These are phyloP conservation scores for Lethrus apterus DNA, from an alignment of 1,140 invertebrate genomes.

Conservation along the genomic window DNA sequence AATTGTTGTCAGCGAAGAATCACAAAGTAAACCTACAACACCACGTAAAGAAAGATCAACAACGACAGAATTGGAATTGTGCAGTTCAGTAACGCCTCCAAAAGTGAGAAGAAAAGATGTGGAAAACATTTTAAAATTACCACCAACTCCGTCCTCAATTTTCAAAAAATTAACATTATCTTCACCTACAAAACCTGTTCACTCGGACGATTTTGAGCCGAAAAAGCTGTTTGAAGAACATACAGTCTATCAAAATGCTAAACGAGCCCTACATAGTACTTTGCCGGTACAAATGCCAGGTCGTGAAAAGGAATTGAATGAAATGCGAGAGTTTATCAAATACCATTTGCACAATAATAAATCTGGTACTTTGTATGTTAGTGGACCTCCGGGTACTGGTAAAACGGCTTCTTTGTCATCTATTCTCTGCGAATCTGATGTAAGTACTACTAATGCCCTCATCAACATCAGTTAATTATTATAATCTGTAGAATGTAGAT, in stretches of 20 bases:
- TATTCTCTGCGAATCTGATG: conserved; percentile 39
- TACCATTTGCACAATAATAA: conserved; percentile 56
- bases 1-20: background rate
- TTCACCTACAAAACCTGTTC: background rate
- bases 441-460: too few species aligned
- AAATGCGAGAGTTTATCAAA: conserved; percentile 62
- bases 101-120: conserved; percentile 28
- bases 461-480: too few species aligned
- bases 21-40: background rate
- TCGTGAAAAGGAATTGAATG: conserved; percentile 66
- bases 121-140: conserved; percentile 16
- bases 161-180: conserved; percentile 22
- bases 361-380: conserved; percentile 84
- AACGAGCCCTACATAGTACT: conserved; percentile 63
- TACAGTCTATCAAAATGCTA: conserved; percentile 47
- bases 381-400: conserved; percentile 92
- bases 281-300: conserved; percentile 62
- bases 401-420: conserved; percentile 84
- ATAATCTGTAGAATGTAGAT: too few species aligned
- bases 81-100: conserved; percentile 29
- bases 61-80: background rate
- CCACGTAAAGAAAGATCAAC: conserved; percentile 8
- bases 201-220: background rate
- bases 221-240: conserved; percentile 20
- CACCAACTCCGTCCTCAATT: conserved; percentile 29